These are phyloP conservation scores for Hydraecia micacea DNA, from an alignment of 2,888 invertebrate genomes.

Conservation along the genomic window DNA sequence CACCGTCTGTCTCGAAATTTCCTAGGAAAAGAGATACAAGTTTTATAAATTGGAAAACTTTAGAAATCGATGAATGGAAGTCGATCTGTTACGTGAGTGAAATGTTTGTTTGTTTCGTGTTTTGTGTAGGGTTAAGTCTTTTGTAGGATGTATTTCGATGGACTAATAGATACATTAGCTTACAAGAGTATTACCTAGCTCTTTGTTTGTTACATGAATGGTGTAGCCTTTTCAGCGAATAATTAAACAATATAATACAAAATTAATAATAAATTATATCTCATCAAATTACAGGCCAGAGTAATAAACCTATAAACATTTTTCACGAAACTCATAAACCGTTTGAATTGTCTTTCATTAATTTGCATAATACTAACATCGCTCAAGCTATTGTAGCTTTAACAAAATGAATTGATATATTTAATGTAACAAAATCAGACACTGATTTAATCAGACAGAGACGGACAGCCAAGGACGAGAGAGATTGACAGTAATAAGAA, in stretches of 20 bases:
- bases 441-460: conserved; percentile 60
- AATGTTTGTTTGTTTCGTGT: conserved; percentile 55
- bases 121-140: conserved; percentile 16
- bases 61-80: conserved; percentile 51
- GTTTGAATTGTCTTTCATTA: conserved; percentile 37
- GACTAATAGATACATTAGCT: background rate
- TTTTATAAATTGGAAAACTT: conserved; percentile 67
- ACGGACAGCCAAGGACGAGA: conserved; percentile 47
- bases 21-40: conserved; percentile 87
- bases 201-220: background rate
- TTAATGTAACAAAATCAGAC: conserved; percentile 60
- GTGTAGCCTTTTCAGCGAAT: background rate
- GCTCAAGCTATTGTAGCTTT: conserved; percentile 55
- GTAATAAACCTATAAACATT: background rate
- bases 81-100: conserved; percentile 63
- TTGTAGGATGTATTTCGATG: conserved; percentile 8
- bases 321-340: conserved; percentile 9
- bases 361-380: conserved; percentile 50
- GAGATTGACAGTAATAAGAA: conserved; percentile 59
- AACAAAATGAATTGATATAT: conserved; percentile 68
- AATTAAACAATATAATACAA: background rate
- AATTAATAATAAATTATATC: background rate
- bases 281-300: background rate
- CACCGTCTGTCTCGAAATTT: conserved; percentile 95
- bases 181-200: background rate